phyloP scores from a whole-genome alignment of 2,113 vertebrate genomes.

The Macquaria ambigua region DNA sequence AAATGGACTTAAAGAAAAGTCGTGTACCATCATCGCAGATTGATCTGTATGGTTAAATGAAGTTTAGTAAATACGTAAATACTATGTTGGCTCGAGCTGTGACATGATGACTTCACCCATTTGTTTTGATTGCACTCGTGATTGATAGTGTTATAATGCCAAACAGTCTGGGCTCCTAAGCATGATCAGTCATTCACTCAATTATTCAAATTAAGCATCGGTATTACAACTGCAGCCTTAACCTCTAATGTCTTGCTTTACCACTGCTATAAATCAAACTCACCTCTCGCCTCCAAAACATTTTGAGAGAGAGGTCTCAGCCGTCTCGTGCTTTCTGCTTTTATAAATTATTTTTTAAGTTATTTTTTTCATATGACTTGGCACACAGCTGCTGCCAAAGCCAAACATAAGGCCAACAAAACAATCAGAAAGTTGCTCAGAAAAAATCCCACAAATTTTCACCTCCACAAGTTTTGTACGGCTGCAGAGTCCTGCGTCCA shows the following conservation, averaged over 20 bases:
- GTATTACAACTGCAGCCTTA: slow-evolving; percentile 77
- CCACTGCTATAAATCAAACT: slow-evolving; percentile 73
- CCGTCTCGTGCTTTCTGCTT: background rate
- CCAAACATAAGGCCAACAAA: slow-evolving; percentile 11
- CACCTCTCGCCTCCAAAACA: slow-evolving; percentile 55
- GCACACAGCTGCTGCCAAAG: slow-evolving; percentile 7
- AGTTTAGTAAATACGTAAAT: slow-evolving; percentile 75
- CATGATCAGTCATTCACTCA: slow-evolving; percentile 80
- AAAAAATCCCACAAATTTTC: slow-evolving; percentile 3
- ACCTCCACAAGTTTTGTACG: background rate
- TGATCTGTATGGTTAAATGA: slow-evolving; percentile 61
- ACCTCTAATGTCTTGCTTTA: slow-evolving; percentile 74
- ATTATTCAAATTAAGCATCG: slow-evolving; percentile 79
- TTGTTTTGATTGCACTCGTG: slow-evolving; percentile 77
- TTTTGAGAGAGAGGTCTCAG: slow-evolving; percentile 29
- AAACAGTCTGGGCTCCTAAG: slow-evolving; percentile 66
- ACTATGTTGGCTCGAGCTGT: slow-evolving; percentile 67
- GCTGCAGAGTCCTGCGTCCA: background rate
- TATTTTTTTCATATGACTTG: background rate
- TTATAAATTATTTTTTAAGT: slow-evolving; percentile 3
- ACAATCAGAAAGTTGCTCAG: slow-evolving; percentile 1
- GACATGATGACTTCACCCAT: slow-evolving; percentile 76
- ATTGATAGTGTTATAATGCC: slow-evolving; percentile 74
- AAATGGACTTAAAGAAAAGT: slow-evolving; percentile 18
- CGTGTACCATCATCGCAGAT: slow-evolving; percentile 41